These are phyloP conservation scores for Sciurus carolinensis DNA, from an alignment of 2,797 vertebrate species.

Conservation along the genomic window DNA sequence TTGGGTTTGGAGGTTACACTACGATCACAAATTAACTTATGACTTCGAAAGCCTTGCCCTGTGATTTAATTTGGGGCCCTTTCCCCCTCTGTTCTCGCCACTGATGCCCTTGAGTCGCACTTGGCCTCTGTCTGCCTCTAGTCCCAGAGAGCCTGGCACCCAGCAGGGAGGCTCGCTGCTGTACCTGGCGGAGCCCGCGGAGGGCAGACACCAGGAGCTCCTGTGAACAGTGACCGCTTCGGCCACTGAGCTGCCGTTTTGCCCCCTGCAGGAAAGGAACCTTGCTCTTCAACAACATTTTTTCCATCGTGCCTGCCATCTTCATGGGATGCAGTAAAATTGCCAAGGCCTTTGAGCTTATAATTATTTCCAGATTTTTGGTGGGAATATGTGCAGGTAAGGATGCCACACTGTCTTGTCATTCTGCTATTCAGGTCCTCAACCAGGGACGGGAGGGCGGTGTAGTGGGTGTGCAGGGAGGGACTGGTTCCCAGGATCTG, in stretches of 20 bases:
- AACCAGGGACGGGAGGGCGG: too few species aligned
- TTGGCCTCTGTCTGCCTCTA: neutral
- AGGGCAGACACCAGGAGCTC: neutral
- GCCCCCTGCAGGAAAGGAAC: conserved; percentile 93
- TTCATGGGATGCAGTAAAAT: conserved; percentile 95
- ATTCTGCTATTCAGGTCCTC: fast-evolving
- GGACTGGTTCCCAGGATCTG: fast-evolving
- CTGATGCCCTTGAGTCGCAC: neutral
- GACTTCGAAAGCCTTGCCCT: neutral
- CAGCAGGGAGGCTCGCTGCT: fast-evolving
- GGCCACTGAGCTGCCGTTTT: neutral
- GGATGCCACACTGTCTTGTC: fast-evolving
- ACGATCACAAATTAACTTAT: neutral
- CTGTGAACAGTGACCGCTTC: neutral
- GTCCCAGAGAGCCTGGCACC: neutral
- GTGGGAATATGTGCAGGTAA: conserved; percentile 97
- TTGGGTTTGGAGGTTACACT: neutral
- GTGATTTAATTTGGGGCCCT: neutral
- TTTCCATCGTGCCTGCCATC: conserved; percentile 95
- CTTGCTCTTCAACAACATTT: conserved; percentile 96
- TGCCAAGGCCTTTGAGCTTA: conserved; percentile 93
- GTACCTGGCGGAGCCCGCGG: fast-evolving
- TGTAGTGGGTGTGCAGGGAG: neutral
- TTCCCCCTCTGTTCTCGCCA: neutral
- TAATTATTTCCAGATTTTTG: conserved; percentile 93